Conservation (phyloP, 2,888 invertebrate species). For the Torymus auratus region DNA sequence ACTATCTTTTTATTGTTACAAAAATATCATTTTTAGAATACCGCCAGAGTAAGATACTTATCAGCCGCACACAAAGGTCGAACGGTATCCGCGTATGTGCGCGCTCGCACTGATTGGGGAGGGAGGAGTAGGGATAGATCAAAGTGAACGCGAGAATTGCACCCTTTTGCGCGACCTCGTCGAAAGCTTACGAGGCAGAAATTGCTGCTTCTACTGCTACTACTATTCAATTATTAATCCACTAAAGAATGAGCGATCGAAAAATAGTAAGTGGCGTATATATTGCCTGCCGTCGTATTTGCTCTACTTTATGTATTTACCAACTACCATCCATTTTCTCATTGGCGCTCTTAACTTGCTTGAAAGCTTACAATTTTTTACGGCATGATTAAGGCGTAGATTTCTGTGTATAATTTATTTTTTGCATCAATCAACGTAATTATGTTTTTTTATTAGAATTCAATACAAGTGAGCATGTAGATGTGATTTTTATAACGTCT, state of each 20-base stretch:
- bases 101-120: conserved; percentile 64
- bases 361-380: not conserved
- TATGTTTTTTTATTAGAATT: no score
- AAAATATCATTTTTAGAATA: no score
- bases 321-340: not conserved
- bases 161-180: conserved; percentile 21
- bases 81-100: not conserved
- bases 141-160: conserved; percentile 60
- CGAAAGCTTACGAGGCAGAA: conserved; percentile 16
- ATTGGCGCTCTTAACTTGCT: conserved; percentile 2
- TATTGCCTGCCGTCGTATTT: not conserved
- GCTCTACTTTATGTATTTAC: not conserved
- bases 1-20: no score
- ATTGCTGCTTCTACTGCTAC: conserved; percentile 27
- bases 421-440: no score
- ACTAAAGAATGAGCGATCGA: conserved; percentile 39
- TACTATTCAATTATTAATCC: conserved; percentile 65
- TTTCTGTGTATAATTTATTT: no score
- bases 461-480: no score
- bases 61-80: conserved; percentile 10
- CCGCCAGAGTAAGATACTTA: not conserved
- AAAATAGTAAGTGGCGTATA: conserved; percentile 15
- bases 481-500: no score
- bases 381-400: no score
- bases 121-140: conserved; percentile 56